These are phyloP conservation scores for Drosophila merina DNA, from an alignment of 2,888 invertebrate genomes.

Conservation along the genomic window DNA sequence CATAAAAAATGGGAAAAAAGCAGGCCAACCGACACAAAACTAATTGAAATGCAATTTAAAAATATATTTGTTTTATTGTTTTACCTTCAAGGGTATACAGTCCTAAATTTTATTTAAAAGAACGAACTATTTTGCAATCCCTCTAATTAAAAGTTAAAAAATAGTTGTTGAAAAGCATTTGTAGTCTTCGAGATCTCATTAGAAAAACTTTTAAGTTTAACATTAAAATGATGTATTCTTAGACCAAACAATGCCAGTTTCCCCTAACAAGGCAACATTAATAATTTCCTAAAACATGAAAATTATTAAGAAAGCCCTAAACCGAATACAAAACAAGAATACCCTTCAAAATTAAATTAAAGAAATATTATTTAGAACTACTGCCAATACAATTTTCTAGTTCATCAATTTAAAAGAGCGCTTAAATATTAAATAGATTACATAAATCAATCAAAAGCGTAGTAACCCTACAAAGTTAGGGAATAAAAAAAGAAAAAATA, in stretches of 20 bases:
- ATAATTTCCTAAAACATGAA: background rate
- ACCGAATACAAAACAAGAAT: background rate
- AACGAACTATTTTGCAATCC: background rate
- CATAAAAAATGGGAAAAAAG: slow-evolving; percentile 19
- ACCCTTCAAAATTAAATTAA: slow-evolving; percentile 1
- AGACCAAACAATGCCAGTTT: slow-evolving; percentile 40
- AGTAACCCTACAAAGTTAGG: slow-evolving; percentile 4
- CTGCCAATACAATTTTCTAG: no score
- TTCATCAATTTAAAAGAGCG: background rate
- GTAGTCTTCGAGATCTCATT: slow-evolving; percentile 20
- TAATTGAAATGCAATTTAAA: slow-evolving; percentile 63
- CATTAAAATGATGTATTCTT: slow-evolving; percentile 20
- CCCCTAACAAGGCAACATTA: slow-evolving; percentile 20
- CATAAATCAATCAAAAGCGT: background rate
- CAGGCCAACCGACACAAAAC: slow-evolving; percentile 14
- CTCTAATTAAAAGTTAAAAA: slow-evolving; percentile 12
- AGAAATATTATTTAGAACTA: no score
- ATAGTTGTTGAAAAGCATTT: background rate
- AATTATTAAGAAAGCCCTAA: no score
- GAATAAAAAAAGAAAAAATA: slow-evolving; percentile 40
- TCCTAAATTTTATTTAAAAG: background rate
- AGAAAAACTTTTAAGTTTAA: slow-evolving; percentile 15
- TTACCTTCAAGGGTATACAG: background rate
- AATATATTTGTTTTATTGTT: slow-evolving; percentile 37
- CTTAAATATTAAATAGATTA: background rate